Percentiles rank a stretch among this genome's conserved stretches.
These are phyloP conservation scores for Sebastes cheni DNA, from an alignment of 2,797 vertebrate genomes.

Conservation along the genomic window DNA sequence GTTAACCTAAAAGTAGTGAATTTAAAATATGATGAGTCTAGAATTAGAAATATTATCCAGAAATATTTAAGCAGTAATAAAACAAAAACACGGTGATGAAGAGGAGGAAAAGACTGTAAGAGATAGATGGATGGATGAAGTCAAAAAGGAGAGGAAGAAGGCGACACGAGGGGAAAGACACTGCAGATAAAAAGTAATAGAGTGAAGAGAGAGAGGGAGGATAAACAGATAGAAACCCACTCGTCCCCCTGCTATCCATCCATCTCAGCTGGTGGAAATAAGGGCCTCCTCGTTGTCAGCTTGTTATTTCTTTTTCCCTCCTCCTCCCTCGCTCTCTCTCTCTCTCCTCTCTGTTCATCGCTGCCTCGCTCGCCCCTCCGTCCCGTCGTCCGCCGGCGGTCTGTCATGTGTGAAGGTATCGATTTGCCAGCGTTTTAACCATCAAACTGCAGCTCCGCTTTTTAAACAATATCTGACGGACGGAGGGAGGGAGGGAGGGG, in stretches of 20 bases:
- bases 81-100: background rate
- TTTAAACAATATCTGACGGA: slow-evolving; percentile 85
- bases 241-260: slow-evolving; percentile 68
- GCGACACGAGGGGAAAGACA: background rate
- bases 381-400: slow-evolving; percentile 65
- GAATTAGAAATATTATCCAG: too few relatives aligned
- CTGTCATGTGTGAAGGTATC: slow-evolving; percentile 86
- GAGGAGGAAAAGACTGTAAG: background rate
- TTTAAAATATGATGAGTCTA: background rate
- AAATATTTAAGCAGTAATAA: background rate
- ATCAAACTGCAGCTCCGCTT: slow-evolving; percentile 84
- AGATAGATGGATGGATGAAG: slow-evolving; percentile 14
- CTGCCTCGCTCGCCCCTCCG: slow-evolving; percentile 40
- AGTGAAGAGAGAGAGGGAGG: slow-evolving; percentile 19
- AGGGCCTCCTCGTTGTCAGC: slow-evolving; percentile 82
- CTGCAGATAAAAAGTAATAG: slow-evolving; percentile 41
- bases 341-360: slow-evolving; percentile 18
- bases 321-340: slow-evolving; percentile 5
- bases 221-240: slow-evolving; percentile 41
- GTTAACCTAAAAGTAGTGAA: too few relatives aligned
- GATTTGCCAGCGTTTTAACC: slow-evolving; percentile 88
- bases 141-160: background rate
- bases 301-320: slow-evolving; percentile 70
- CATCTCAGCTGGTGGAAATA: slow-evolving; percentile 78
- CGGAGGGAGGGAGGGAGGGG: background rate